A percentile compares a stretch with the other conserved stretches of the same genome.
Evolutionary conservation across 2,888 invertebrate species (phyloP).

Genomic region (Leistus spinibarbis): DNA sequence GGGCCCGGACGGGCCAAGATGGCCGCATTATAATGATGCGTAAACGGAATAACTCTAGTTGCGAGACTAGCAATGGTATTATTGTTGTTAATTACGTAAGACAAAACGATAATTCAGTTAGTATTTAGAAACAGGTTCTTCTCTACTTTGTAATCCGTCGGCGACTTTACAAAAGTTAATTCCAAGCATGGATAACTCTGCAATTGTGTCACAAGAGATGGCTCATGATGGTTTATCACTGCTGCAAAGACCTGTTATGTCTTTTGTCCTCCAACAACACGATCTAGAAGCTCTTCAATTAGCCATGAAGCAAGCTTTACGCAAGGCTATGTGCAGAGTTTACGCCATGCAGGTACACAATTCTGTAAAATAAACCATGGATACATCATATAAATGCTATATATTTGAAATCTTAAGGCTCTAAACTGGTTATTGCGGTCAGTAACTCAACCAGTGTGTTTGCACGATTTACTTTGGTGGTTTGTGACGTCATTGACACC

Average conservation of each 20-base stretch:
- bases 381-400: neutral
- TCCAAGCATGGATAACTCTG: conserved; percentile 66
- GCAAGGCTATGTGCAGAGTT: conserved; percentile 80
- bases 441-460: conserved; percentile 86
- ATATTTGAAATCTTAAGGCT: conserved; percentile 61
- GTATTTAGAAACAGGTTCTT: conserved; percentile 72
- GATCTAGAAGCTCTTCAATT: conserved; percentile 82
- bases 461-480: conserved; percentile 97
- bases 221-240: conserved; percentile 62
- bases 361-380: neutral
- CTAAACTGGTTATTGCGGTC: conserved; percentile 93
- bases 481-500: conserved; percentile 85
- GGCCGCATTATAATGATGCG: conserved; percentile 66
- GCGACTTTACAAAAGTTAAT: conserved; percentile 82
- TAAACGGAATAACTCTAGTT: conserved; percentile 73
- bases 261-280: conserved; percentile 84
- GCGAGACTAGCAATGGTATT: conserved; percentile 64
- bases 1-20: conserved; percentile 64
- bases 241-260: conserved; percentile 82
- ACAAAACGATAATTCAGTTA: neutral
- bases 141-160: conserved; percentile 87
- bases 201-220: conserved; percentile 54
- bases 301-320: conserved; percentile 87
- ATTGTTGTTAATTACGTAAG: conserved; percentile 49
- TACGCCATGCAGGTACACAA: conserved; percentile 79